phyloP scores from a whole-genome alignment of 2,113 vertebrate species.

The Mungos mungo region DNA sequence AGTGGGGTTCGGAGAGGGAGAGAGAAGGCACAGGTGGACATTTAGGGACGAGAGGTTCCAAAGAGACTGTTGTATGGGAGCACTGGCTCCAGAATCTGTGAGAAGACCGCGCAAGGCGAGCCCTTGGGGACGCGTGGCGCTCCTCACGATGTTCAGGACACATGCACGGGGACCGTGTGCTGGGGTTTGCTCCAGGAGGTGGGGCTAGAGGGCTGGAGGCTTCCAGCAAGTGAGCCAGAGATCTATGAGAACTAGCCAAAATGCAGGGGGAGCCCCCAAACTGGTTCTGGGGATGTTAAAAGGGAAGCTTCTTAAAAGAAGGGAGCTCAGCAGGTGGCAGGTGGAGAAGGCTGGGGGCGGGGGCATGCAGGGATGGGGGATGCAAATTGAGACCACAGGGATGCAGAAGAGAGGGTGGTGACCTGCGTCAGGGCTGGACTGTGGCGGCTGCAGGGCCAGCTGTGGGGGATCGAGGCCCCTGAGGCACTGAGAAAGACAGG shows the following conservation, averaged over 20 bases:
- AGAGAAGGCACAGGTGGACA: background rate
- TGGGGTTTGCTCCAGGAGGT: background rate
- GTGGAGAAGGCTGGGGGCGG: background rate
- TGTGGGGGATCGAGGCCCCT: background rate
- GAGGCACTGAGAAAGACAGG: background rate
- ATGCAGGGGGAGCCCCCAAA: too few relatives aligned
- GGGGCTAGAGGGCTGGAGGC: background rate
- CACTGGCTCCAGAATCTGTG: background rate
- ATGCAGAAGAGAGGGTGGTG: background rate
- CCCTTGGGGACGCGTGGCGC: accelerated
- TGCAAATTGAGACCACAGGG: background rate
- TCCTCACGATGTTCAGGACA: accelerated
- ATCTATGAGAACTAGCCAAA: background rate
- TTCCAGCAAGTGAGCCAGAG: background rate
- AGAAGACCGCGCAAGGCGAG: background rate
- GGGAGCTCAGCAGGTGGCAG: background rate
- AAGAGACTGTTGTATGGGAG: background rate
- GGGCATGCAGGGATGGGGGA: too few relatives aligned
- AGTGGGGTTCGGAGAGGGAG: background rate
- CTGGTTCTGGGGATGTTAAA: background rate
- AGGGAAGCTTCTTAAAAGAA: background rate
- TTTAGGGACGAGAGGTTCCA: background rate
- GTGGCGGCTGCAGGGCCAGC: accelerated
- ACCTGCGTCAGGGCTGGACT: background rate
- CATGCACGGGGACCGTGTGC: background rate